A percentile compares a stretch with the other conserved stretches of the same genome.
Evolutionary conservation across 2,888 invertebrate genomes (phyloP).

Genomic region (Cordilura impudica): DNA sequence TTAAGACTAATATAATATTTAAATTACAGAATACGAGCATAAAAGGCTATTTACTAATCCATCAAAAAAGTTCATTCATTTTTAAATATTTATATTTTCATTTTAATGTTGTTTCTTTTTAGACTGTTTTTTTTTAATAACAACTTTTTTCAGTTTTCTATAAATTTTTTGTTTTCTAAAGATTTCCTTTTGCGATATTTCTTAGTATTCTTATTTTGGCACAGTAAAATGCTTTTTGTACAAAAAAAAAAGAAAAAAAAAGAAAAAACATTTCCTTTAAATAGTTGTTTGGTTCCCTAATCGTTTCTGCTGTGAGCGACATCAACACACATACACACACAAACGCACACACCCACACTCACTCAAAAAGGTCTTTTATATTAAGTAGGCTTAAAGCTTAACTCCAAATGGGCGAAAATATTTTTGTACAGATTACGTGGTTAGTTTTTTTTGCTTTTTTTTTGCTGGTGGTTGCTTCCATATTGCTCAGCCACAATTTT

Average conservation of each 20-base stretch:
- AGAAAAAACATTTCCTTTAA: slow-evolving; percentile 44
- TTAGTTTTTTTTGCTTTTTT: slow-evolving; percentile 4
- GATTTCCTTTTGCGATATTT: slow-evolving; percentile 40
- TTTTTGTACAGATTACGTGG: slow-evolving; percentile 43
- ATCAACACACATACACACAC: background rate
- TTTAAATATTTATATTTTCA: background rate
- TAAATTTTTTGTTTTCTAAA: slow-evolving; percentile 3
- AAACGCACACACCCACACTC: background rate
- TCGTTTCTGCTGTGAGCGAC: slow-evolving; percentile 26
- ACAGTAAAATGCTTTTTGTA: slow-evolving; percentile 37
- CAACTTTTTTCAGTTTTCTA: slow-evolving; percentile 21
- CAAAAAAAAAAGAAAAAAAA: slow-evolving; percentile 3
- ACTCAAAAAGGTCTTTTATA: slow-evolving; percentile 42
- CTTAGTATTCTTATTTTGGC: background rate
- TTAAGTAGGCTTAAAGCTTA: slow-evolving; percentile 64
- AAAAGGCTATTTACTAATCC: background rate
- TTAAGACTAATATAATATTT: too few species aligned
- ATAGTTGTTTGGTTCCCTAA: slow-evolving; percentile 60
- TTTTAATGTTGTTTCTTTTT: slow-evolving; percentile 9
- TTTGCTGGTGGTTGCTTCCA: background rate
- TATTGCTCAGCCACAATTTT: slow-evolving; percentile 18
- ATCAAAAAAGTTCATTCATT: background rate
- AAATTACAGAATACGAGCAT: too few species aligned
- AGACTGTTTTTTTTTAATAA: slow-evolving; percentile 17
- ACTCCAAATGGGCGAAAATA: slow-evolving; percentile 41